Conservation (phyloP, 2,113 vertebrate genomes). For the Myodes glareolus region DNA sequence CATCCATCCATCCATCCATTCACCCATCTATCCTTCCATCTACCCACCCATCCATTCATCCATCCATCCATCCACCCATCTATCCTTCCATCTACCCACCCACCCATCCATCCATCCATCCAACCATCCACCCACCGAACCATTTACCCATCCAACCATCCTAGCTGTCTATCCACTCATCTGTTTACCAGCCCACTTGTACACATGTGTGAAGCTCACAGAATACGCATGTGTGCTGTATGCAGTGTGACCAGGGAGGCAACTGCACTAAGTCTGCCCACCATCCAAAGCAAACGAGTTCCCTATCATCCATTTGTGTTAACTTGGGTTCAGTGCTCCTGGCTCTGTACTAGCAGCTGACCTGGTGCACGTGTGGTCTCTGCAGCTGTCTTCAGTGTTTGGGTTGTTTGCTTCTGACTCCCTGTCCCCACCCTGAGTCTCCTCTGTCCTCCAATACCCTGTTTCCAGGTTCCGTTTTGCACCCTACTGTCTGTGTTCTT, state of each 20-base stretch:
- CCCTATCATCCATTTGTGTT: background rate
- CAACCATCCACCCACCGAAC: background rate
- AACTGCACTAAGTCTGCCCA: background rate
- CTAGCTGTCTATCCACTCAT: background rate
- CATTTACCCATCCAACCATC: background rate
- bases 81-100: fast-evolving
- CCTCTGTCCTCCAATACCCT: background rate
- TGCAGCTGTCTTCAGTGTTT: no score
- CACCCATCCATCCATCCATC: background rate
- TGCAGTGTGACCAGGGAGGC: background rate
- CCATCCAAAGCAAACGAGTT: background rate
- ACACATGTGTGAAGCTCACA: background rate
- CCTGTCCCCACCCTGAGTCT: fast-evolving
- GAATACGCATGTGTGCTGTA: background rate
- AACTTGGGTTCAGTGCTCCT: no score
- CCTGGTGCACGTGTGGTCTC: fast-evolving
- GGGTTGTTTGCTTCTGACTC: background rate
- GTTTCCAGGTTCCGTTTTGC: no score
- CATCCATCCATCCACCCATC: background rate
- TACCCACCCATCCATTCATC: background rate
- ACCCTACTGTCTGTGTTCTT: background rate
- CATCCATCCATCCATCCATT: background rate
- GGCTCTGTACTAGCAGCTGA: background rate
- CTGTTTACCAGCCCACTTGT: background rate
- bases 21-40: no score